phyloP scores from a whole-genome alignment of 2,888 invertebrate species.

The Micoletzkya japonica region DNA sequence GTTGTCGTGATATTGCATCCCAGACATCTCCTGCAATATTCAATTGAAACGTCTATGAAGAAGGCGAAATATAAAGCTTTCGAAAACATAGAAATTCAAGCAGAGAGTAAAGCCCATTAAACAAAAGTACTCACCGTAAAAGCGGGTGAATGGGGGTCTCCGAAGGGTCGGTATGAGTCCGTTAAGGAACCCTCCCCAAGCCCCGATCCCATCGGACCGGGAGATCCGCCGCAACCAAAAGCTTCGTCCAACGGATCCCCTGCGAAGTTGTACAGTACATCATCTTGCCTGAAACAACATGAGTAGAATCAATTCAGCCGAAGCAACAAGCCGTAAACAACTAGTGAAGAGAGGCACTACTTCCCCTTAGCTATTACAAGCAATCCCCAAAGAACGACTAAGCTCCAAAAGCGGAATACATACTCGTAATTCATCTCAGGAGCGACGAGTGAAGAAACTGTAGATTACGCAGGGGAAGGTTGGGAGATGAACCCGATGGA shows the following conservation, averaged over 20 bases:
- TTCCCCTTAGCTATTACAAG: background rate
- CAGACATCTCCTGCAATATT: constrained; percentile 1
- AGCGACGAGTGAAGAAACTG: background rate
- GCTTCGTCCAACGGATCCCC: constrained; percentile 3
- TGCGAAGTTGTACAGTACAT: background rate
- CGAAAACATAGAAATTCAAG: background rate
- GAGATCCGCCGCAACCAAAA: background rate
- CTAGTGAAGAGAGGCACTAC: background rate
- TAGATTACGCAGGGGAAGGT: background rate
- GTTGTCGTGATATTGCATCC: constrained; percentile 16
- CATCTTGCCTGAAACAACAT: constrained; percentile 7
- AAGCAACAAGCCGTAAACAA: constrained; percentile 22
- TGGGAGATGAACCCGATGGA: background rate
- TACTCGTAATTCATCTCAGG: constrained; percentile 21
- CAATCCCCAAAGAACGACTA: background rate
- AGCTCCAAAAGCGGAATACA: background rate
- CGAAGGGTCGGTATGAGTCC: background rate
- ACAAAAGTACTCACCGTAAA: background rate
- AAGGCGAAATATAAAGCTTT: background rate
- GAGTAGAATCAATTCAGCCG: constrained; percentile 15
- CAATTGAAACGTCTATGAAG: background rate
- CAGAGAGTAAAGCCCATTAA: background rate
- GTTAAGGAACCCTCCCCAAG: background rate
- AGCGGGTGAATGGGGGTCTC: background rate
- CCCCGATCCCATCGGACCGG: background rate